Base-by-base conservation (phyloP, 2,888 invertebrate genomes). In the Pegoplata infirma region DNA sequence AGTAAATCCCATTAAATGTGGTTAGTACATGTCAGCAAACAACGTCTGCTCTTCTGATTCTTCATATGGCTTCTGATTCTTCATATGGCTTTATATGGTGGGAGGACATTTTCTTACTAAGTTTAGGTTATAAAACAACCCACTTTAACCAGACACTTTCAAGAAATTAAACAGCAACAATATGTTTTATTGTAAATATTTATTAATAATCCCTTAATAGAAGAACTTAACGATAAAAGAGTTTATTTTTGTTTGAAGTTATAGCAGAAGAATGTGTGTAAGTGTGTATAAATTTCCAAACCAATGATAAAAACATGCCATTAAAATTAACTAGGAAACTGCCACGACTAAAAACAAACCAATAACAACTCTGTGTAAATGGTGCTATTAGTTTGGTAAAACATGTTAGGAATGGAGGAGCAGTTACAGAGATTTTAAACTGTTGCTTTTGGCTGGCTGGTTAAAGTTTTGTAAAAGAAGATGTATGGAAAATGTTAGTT, bases 201-300 rank as follows among this genome's bases (percentile, higher is more conserved):
- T 32, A 56, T 36, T 56, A 58, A 19, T 40, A 58, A 58, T 58
- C 56, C 56, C 12, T 40, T 21, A 58, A 40, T 40, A 51, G 51
- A 58, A 58, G 40, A 58, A 21, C 56, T 58, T 58, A 58, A 58
- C 36, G 25, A 40, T 32, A 36, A 28, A 56, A 12, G 36, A 40
- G n/a, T n/a, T 12, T 12, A 8, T 28, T 32, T 32, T 32, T 32
- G 10, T 7, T n/a, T 40, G n/a, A n/a, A 40, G 12, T 40, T n/a
- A 12, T 40, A 40, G 5, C n/a, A n/a, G n/a, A n/a, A n/a, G n/a
- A n/a, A n/a, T n/a, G n/a, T n/a, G n/a, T n/a, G n/a, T n/a, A n/a
- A n/a, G n/a, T n/a, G n/a, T n/a, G n/a, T n/a, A n/a, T n/a, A 25
- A 25, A 6, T 25, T 25, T 3, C 25, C 25, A 40, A 40, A 58